Evolutionary conservation across 2,113 vertebrate species (phyloP).

Genomic region (Forbesichthys agassizii): DNA sequence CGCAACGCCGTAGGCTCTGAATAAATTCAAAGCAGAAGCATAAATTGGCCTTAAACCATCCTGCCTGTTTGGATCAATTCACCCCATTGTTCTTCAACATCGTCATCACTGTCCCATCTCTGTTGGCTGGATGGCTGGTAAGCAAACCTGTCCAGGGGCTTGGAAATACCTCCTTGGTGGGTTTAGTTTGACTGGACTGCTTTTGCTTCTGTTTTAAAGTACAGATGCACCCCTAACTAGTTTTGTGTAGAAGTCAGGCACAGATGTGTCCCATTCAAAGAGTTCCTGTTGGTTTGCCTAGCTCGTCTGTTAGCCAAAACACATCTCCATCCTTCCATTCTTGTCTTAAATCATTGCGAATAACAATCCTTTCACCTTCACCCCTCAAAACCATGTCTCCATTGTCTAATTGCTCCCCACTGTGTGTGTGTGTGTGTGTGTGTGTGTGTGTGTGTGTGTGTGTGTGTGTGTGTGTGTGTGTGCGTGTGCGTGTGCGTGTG

Average conservation of each 20-base stretch:
- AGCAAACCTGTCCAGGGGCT: background rate
- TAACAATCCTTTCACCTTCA: slow-evolving; percentile 6
- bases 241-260: background rate
- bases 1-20: no score
- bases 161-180: slow-evolving; percentile 12
- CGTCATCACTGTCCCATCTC: slow-evolving; percentile 40
- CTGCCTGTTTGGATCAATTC: slow-evolving; percentile 12
- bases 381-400: background rate
- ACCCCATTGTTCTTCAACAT: slow-evolving; percentile 15
- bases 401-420: slow-evolving; percentile 22
- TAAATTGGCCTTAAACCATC: background rate
- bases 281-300: slow-evolving; percentile 2
- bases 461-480: background rate
- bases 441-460: slow-evolving; percentile 1
- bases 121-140: slow-evolving; percentile 24
- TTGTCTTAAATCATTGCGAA: slow-evolving; percentile 13
- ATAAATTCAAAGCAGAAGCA: no score
- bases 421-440: slow-evolving; percentile 1
- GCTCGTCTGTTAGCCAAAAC: background rate
- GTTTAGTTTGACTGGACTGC: slow-evolving; percentile 8
- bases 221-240: background rate
- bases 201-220: background rate
- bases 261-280: slow-evolving; percentile 6
- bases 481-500: no score
- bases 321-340: slow-evolving; percentile 5